phyloP scores from a whole-genome alignment of 2,888 invertebrate species.

The Callinectes sapidus region DNA sequence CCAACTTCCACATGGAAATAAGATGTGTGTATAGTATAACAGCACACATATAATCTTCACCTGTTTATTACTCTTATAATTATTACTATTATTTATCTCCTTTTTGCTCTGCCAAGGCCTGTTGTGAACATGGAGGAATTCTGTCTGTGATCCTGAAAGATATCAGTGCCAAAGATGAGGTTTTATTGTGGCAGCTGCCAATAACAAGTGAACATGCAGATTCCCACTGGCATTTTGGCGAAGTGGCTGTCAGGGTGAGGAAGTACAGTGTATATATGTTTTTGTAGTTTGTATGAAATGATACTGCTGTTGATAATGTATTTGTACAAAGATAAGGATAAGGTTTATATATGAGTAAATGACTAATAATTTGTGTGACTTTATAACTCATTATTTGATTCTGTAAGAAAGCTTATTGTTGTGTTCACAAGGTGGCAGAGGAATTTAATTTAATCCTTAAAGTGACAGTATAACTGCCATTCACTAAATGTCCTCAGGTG shows the following conservation, averaged over 20 bases:
- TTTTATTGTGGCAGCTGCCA: not conserved
- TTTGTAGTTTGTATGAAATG: too few species aligned
- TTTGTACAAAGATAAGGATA: too few species aligned
- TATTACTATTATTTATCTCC: not conserved
- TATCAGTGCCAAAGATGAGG: not conserved
- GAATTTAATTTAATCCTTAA: too few species aligned
- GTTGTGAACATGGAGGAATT: slow-evolving; percentile 46
- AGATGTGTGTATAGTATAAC: not conserved
- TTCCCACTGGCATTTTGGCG: slow-evolving; percentile 15
- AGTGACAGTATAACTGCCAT: too few species aligned
- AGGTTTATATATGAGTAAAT: too few species aligned
- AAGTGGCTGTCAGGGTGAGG: slow-evolving; percentile 32
- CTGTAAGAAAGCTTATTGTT: too few species aligned
- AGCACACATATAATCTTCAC: not conserved
- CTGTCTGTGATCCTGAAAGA: slow-evolving; percentile 10
- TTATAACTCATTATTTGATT: too few species aligned
- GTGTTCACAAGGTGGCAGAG: too few species aligned
- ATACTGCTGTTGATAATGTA: too few species aligned
- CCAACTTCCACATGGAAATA: not conserved
- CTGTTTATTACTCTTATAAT: not conserved
- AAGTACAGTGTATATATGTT: not conserved
- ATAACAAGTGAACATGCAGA: slow-evolving; percentile 35
- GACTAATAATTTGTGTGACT: too few species aligned
- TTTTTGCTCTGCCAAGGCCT: not conserved
- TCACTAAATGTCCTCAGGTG: too few species aligned